phyloP scores from a whole-genome alignment of 2,888 invertebrate genomes.

The Cheilosia variabilis region DNA sequence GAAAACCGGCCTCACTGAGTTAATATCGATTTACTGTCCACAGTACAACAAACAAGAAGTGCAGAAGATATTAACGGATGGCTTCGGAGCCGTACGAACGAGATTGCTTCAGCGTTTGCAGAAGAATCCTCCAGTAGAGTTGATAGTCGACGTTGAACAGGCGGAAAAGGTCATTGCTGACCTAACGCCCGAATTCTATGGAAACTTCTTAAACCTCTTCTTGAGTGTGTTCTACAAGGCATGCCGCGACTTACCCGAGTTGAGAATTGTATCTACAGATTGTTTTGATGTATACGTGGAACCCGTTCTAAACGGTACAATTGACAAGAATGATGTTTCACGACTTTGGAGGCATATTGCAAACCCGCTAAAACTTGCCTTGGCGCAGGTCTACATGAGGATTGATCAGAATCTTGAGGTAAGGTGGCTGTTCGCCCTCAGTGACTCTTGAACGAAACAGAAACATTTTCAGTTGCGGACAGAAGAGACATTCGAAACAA shows the following conservation, averaged over 20 bases:
- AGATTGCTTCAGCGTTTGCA: constrained; percentile 68
- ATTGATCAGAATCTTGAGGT: constrained; percentile 82
- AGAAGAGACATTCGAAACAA: constrained; percentile 31
- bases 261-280: constrained; percentile 90
- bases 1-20: constrained; percentile 88
- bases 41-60: constrained; percentile 92
- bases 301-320: constrained; percentile 89
- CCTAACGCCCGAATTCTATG: constrained; percentile 86
- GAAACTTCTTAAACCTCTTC: constrained; percentile 92
- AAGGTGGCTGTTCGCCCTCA: background rate
- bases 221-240: constrained; percentile 93
- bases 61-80: constrained; percentile 84
- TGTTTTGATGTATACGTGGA: constrained; percentile 91
- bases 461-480: constrained; percentile 31
- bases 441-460: background rate
- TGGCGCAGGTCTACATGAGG: constrained; percentile 91
- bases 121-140: constrained; percentile 75
- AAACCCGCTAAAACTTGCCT: constrained; percentile 89
- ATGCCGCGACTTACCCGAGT: constrained; percentile 93
- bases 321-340: constrained; percentile 87
- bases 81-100: constrained; percentile 78
- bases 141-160: constrained; percentile 76
- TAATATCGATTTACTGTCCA: constrained; percentile 90
- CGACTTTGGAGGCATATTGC: constrained; percentile 92
- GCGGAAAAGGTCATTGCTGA: constrained; percentile 78